A percentile compares a stretch with the other conserved stretches of the same genome.
Conservation (phyloP, 2,797 vertebrate species). For the Tenualosa ilisha region DNA sequence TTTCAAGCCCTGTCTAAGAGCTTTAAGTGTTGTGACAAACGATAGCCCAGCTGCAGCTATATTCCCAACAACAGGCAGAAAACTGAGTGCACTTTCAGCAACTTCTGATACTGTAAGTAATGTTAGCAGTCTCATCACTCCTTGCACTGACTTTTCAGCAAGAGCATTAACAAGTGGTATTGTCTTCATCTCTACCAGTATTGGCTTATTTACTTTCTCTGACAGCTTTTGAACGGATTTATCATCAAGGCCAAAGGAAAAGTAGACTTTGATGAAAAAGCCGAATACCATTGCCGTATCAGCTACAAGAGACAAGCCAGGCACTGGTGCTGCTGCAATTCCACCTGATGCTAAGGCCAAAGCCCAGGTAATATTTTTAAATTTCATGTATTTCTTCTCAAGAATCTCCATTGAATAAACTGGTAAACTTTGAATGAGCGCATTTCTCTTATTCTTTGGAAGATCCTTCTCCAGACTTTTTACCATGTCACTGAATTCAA, state of each 20-base stretch:
- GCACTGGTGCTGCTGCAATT: neutral
- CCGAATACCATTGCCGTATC: too few relatives aligned
- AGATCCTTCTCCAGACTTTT: conserved; percentile 27
- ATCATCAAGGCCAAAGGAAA: too few relatives aligned
- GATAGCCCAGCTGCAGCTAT: too few relatives aligned
- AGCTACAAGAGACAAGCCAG: neutral
- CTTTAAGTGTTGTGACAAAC: too few relatives aligned
- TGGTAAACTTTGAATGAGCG: conserved; percentile 30
- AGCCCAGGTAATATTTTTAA: neutral
- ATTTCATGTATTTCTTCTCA: neutral
- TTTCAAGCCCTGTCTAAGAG: too few relatives aligned
- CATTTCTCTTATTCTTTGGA: conserved; percentile 27
- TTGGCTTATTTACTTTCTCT: neutral
- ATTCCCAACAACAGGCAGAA: too few relatives aligned
- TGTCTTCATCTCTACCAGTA: neutral
- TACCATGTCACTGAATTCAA: conserved; percentile 40
- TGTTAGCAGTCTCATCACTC: too few relatives aligned
- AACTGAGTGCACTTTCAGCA: too few relatives aligned
- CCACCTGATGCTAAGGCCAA: conserved; percentile 4
- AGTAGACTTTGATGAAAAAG: too few relatives aligned
- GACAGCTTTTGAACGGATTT: neutral
- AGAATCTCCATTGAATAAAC: neutral
- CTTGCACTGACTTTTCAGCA: neutral
- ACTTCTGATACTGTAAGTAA: too few relatives aligned
- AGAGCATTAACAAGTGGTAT: neutral